A percentile compares a stretch with the other conserved stretches of the same genome.
phyloP scores from a whole-genome alignment of 2,888 invertebrate genomes.

The Hybos culiciformis region DNA sequence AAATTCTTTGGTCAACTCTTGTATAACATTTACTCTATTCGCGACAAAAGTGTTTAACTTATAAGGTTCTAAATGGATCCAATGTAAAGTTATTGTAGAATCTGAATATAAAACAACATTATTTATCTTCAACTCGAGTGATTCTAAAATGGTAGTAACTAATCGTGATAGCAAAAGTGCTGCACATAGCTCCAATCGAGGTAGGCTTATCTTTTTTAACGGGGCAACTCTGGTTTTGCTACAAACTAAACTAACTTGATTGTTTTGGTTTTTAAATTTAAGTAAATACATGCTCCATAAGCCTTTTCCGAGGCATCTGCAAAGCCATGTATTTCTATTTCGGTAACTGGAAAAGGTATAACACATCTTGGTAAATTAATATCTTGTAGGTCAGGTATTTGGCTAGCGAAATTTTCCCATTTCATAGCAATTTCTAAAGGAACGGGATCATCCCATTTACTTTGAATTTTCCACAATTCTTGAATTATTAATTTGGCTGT shows the following conservation, averaged over 20 bases:
- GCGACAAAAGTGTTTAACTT: not conserved
- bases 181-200: slow-evolving; percentile 8
- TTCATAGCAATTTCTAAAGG: slow-evolving; percentile 6
- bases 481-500: slow-evolving; percentile 12
- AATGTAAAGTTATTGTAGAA: not conserved
- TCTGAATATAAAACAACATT: not conserved
- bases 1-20: not conserved
- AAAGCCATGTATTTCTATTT: slow-evolving; percentile 9
- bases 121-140: not conserved
- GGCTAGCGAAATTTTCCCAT: slow-evolving; percentile 3
- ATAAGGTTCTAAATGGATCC: not conserved
- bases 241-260: slow-evolving; percentile 7
- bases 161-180: slow-evolving; percentile 2
- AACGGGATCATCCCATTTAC: slow-evolving; percentile 10
- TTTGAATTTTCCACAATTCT: slow-evolving; percentile 9
- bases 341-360: not conserved
- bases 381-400: not conserved
- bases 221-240: slow-evolving; percentile 10
- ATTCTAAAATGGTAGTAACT: not conserved
- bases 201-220: slow-evolving; percentile 4
- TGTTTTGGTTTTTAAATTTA: not conserved
- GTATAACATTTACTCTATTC: not conserved
- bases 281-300: slow-evolving; percentile 5
- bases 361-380: not conserved
- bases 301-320: slow-evolving; percentile 11